Percentiles rank a stretch among this genome's conserved stretches.
These are phyloP conservation scores for Sceloporus undulatus DNA, from an alignment of 2,113 vertebrate genomes.

Conservation along the genomic window DNA sequence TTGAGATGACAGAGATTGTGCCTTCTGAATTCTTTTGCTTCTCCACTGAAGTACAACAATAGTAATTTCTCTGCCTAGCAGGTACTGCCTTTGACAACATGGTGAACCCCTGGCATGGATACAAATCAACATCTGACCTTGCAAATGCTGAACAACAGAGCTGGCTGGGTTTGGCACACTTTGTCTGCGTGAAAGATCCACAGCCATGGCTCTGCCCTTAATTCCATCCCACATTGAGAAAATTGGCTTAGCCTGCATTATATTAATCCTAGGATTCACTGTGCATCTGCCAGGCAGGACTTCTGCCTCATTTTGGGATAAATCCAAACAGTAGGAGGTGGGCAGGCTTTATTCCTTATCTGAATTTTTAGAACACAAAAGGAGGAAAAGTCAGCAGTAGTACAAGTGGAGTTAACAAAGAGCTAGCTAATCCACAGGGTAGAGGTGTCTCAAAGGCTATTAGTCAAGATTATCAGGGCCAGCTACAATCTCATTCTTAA, in stretches of 20 bases:
- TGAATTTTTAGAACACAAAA: slow-evolving; percentile 13
- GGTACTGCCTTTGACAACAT: background rate
- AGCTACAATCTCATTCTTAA: background rate
- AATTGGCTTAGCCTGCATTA: slow-evolving; percentile 13
- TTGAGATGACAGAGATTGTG: background rate
- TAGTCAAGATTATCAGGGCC: slow-evolving; percentile 10
- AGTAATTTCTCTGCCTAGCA: background rate
- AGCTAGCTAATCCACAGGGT: background rate
- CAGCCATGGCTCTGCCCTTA: background rate
- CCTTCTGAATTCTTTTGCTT: background rate
- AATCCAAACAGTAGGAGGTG: slow-evolving; percentile 8
- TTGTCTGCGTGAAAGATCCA: slow-evolving; percentile 1
- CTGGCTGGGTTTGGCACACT: slow-evolving; percentile 12
- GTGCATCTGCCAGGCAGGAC: slow-evolving; percentile 41
- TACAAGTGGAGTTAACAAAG: slow-evolving; percentile 7
- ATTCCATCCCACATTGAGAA: slow-evolving; percentile 7
- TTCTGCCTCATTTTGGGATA: slow-evolving; percentile 21
- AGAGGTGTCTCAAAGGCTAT: slow-evolving; percentile 15
- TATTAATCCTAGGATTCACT: slow-evolving; percentile 26
- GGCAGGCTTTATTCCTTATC: slow-evolving; percentile 44
- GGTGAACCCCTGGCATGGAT: background rate
- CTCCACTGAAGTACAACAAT: too few species aligned
- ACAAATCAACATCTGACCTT: slow-evolving; percentile 17
- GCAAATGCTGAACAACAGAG: background rate
- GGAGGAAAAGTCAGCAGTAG: background rate